Evolutionary conservation across 2,888 invertebrate species (phyloP).

Genomic region (Dysmachus trigonus): DNA sequence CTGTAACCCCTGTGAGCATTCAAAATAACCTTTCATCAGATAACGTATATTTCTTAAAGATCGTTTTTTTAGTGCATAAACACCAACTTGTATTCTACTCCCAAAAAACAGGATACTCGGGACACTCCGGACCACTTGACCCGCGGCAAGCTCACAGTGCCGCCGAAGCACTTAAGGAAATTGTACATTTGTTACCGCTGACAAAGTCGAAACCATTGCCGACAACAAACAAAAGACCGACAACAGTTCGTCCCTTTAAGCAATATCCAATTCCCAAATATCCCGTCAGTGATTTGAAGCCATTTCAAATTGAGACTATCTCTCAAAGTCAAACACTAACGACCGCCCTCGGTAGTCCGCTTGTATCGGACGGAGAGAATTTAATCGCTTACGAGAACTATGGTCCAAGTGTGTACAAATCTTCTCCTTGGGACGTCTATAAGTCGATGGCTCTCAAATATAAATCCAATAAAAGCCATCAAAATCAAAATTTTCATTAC

Average conservation of each 20-base stretch:
- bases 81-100: conserved; percentile 21
- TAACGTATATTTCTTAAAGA: not conserved
- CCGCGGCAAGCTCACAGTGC: conserved; percentile 44
- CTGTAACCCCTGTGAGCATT: not conserved
- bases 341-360: conserved; percentile 58
- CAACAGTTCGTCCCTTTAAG: conserved; percentile 32
- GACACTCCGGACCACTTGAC: conserved; percentile 32
- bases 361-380: not conserved
- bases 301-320: conserved; percentile 58
- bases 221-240: not conserved
- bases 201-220: conserved; percentile 32
- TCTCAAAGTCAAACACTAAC: conserved; percentile 62
- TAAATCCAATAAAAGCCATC: not conserved
- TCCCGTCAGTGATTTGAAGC: conserved; percentile 33
- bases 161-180: conserved; percentile 47
- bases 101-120: conserved; percentile 43
- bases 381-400: not conserved
- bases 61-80: not conserved
- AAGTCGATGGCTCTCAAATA: conserved; percentile 49
- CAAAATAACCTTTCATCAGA: not conserved
- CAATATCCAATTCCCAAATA: conserved; percentile 50
- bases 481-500: not conserved
- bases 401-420: not conserved
- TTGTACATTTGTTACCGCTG: conserved; percentile 48
- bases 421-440: conserved; percentile 50